Evolutionary conservation across 2,113 vertebrate genomes (phyloP).

Genomic region (Rana temporaria): DNA sequence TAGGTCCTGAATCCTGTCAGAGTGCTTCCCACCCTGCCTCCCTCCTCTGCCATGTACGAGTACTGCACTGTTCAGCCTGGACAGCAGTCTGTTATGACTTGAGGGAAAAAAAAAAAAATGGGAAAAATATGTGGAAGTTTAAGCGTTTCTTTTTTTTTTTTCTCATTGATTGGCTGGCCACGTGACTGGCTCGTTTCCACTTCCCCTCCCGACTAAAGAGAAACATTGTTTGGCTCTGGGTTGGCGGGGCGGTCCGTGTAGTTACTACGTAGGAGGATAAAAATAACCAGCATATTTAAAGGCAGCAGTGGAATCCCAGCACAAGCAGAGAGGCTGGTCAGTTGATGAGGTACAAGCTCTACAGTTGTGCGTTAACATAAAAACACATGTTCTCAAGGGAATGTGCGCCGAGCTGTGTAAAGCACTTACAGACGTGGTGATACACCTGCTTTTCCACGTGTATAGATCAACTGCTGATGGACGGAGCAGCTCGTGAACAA

Average conservation of each 20-base stretch:
- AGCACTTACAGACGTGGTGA: conserved; percentile 58
- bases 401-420: conserved; percentile 44
- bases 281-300: conserved; percentile 99
- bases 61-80: conserved; percentile 76
- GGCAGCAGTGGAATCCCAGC: conserved; percentile 91
- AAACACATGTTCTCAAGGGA: conserved; percentile 24
- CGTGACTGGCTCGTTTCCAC: conserved; percentile 92
- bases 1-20: conserved; percentile 71
- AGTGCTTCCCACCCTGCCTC: conserved; percentile 63
- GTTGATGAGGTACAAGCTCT: conserved; percentile 72
- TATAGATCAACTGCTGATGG: conserved; percentile 49
- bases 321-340: conserved; percentile 85
- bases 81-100: conserved; percentile 62
- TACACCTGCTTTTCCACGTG: conserved; percentile 64
- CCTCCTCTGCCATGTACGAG: conserved; percentile 50
- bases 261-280: conserved; percentile 93
- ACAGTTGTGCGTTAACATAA: background rate
- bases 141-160: conserved; percentile 67
- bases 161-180: conserved; percentile 81
- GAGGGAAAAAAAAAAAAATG: background rate
- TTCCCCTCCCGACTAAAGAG: conserved; percentile 94
- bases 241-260: conserved; percentile 80
- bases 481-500: background rate
- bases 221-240: conserved; percentile 86
- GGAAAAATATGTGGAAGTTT: conserved; percentile 55